Evolutionary conservation across 2,888 invertebrate species (phyloP).

Genomic region (Papilio demoleus): DNA sequence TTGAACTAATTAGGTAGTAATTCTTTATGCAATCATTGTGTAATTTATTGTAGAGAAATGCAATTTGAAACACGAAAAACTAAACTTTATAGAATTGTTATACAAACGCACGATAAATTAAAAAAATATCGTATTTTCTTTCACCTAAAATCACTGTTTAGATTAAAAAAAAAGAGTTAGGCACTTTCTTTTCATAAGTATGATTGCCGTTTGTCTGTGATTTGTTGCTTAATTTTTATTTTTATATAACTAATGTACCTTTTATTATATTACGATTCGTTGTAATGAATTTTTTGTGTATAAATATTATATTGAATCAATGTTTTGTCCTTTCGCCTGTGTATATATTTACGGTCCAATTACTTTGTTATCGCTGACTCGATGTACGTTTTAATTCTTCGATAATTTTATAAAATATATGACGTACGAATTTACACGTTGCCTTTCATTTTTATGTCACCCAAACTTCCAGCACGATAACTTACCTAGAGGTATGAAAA

Average conservation of each 20-base stretch:
- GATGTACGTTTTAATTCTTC: constrained; percentile 30
- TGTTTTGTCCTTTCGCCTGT: constrained; percentile 26
- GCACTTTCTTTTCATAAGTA: constrained; percentile 25
- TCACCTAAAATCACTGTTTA: background rate
- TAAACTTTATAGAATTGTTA: background rate
- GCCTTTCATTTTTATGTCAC: background rate
- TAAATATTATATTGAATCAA: background rate
- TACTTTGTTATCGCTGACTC: constrained; percentile 27
- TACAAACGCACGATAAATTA: constrained; percentile 1
- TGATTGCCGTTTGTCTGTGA: constrained; percentile 36
- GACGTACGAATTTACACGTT: constrained; percentile 31
- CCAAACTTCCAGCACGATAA: background rate
- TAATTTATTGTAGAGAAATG: background rate
- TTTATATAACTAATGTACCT: constrained; percentile 25
- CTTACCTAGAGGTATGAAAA: no score
- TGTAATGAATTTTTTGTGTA: constrained; percentile 25
- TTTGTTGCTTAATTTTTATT: constrained; percentile 32
- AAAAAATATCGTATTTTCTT: background rate
- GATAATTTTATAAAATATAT: constrained; percentile 38
- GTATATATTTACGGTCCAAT: constrained; percentile 30
- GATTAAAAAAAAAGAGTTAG: background rate
- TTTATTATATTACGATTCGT: constrained; percentile 6
- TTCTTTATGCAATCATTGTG: background rate
- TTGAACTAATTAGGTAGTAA: background rate
- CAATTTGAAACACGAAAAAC: background rate